Evolutionary conservation across 2,797 vertebrate species (phyloP).

Genomic region (Myiothlypis chrysogaster): DNA sequence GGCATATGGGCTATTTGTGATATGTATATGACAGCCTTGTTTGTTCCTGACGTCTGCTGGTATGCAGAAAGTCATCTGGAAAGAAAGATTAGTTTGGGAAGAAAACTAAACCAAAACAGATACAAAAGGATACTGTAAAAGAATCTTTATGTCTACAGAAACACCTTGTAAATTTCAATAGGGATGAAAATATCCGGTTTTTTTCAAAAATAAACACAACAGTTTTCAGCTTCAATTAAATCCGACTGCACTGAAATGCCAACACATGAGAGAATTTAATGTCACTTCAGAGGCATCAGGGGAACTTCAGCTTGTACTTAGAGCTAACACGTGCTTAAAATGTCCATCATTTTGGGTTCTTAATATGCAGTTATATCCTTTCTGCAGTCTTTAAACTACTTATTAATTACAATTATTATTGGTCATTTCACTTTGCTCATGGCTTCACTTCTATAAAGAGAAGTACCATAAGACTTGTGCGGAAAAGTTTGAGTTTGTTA

Average conservation of each 20-base stretch:
- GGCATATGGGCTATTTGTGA: background rate
- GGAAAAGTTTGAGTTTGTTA: background rate
- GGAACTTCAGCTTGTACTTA: background rate
- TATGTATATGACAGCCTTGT: fast-evolving
- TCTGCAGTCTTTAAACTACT: background rate
- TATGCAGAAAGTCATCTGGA: background rate
- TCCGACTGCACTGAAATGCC: background rate
- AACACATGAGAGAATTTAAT: background rate
- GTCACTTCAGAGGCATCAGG: background rate
- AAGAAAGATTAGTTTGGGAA: background rate
- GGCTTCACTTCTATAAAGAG: background rate
- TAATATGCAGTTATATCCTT: background rate
- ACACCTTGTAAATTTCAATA: background rate
- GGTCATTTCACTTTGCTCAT: background rate
- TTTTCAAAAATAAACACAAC: background rate
- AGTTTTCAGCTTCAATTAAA: background rate
- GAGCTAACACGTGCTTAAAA: background rate
- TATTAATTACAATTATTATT: background rate
- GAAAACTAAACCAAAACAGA: background rate
- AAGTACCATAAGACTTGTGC: background rate
- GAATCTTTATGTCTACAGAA: background rate
- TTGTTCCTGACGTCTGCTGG: background rate
- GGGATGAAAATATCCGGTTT: background rate
- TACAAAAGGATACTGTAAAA: background rate
- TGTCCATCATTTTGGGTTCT: background rate